Evolutionary conservation across 2,888 invertebrate species (phyloP).

Genomic region (Tipula vernalis): DNA sequence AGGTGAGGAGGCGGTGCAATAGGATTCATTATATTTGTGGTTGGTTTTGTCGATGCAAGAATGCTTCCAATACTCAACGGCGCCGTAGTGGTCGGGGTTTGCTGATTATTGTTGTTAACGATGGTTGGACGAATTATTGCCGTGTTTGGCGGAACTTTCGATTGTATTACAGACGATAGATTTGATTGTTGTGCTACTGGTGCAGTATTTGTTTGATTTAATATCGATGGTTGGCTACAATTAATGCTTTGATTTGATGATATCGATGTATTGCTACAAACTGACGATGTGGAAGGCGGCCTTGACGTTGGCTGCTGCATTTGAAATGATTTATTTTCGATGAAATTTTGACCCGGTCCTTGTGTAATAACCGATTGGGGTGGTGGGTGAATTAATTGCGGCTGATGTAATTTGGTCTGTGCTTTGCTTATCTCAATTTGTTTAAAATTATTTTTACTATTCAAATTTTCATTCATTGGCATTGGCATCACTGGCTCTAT

Average conservation of each 20-base stretch:
- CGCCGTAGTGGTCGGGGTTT: background rate
- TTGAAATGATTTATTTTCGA: slow-evolving; percentile 4
- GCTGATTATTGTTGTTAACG: background rate
- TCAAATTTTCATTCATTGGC: background rate
- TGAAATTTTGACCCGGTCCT: background rate
- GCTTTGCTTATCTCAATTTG: background rate
- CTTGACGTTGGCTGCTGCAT: background rate
- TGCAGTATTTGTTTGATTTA: slow-evolving; percentile 13
- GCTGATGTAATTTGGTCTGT: background rate
- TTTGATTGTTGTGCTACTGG: slow-evolving; percentile 21
- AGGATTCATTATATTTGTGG: background rate
- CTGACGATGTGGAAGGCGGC: slow-evolving; percentile 12
- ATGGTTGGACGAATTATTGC: background rate
- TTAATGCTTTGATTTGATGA: slow-evolving; percentile 12
- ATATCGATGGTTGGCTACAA: background rate
- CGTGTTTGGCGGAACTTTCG: slow-evolving; percentile 17
- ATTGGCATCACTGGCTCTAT: background rate
- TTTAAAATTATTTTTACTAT: background rate
- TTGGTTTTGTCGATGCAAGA: background rate
- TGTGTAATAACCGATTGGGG: background rate
- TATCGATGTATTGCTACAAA: slow-evolving; percentile 12
- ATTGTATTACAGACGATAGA: background rate
- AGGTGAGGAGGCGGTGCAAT: background rate
- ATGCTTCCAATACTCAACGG: background rate
- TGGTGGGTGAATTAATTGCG: background rate